A percentile compares a stretch with the other conserved stretches of the same genome.
Evolutionary conservation across 2,888 invertebrate species (phyloP).

Genomic region (Trachelus stipa): DNA sequence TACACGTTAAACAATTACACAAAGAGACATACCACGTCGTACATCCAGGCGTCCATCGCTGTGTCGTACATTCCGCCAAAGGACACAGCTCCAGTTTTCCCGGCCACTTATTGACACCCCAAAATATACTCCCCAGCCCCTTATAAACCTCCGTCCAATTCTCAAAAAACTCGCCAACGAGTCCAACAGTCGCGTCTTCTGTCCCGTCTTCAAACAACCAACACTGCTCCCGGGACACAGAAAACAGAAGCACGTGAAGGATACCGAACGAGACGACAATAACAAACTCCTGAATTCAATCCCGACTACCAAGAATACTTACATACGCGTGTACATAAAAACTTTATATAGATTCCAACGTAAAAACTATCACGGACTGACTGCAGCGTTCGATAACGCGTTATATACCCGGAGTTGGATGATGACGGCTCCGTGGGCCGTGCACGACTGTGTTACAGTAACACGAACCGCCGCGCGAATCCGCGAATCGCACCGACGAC

Average conservation of each 20-base stretch:
- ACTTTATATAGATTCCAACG: neutral
- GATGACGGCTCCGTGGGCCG: slow-evolving; percentile 54
- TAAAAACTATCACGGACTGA: neutral
- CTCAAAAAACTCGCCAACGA: neutral
- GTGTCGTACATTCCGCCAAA: slow-evolving; percentile 46
- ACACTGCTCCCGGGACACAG: neutral
- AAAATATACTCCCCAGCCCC: neutral
- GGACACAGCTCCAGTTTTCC: neutral
- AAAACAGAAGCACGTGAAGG: neutral
- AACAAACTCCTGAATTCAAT: neutral
- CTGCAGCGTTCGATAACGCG: neutral
- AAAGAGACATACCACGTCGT: slow-evolving; percentile 59
- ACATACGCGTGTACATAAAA: neutral
- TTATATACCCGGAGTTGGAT: neutral
- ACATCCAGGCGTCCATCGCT: slow-evolving; percentile 64
- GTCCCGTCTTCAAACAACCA: neutral
- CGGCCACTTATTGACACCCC: neutral
- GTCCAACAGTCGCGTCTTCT: neutral
- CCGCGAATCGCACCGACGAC: neutral
- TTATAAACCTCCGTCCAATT: neutral
- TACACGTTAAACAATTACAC: neutral
- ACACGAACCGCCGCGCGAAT: slow-evolving; percentile 4
- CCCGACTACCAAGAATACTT: neutral
- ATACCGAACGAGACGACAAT: neutral
- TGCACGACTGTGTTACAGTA: slow-evolving; percentile 50